Conservation (phyloP, 2,113 vertebrate species). For the Hymenochirus boettgeri region DNA sequence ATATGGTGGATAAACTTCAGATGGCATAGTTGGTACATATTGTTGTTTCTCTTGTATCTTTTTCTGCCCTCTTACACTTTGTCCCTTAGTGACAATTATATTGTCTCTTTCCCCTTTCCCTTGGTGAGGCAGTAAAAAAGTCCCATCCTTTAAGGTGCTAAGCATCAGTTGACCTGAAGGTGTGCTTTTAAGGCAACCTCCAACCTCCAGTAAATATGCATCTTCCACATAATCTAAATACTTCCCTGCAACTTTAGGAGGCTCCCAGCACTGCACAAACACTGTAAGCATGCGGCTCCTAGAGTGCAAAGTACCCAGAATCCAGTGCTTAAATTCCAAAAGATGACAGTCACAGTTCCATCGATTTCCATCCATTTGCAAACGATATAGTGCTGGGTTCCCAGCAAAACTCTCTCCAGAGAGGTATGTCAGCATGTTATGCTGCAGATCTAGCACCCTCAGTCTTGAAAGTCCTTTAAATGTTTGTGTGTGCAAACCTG, state of each 20-base stretch:
- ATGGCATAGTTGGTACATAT: constrained; percentile 13
- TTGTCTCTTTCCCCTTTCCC: background rate
- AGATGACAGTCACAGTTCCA: constrained; percentile 91
- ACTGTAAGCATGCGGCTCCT: constrained; percentile 80
- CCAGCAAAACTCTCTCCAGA: constrained; percentile 73
- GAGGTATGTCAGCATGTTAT: constrained; percentile 77
- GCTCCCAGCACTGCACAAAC: constrained; percentile 81
- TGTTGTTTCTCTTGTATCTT: constrained; percentile 30
- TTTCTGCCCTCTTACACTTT: background rate
- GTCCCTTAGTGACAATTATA: background rate
- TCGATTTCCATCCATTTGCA: constrained; percentile 86
- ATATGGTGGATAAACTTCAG: background rate
- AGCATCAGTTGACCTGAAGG: constrained; percentile 22
- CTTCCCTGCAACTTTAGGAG: constrained; percentile 71
- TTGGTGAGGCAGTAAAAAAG: background rate
- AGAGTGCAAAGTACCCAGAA: constrained; percentile 71
- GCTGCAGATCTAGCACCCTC: constrained; percentile 78
- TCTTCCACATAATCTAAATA: constrained; percentile 85
- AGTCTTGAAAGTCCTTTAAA: constrained; percentile 68
- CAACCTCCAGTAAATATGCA: constrained; percentile 62
- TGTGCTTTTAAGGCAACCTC: constrained; percentile 8
- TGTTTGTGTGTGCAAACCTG: constrained; percentile 60
- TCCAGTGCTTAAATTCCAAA: constrained; percentile 76
- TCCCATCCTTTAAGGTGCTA: background rate
- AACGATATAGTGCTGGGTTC: constrained; percentile 70